A percentile compares a stretch with the other conserved stretches of the same genome.
phyloP scores from a whole-genome alignment of 2,797 vertebrate species.

The Intellagama lesueurii region DNA sequence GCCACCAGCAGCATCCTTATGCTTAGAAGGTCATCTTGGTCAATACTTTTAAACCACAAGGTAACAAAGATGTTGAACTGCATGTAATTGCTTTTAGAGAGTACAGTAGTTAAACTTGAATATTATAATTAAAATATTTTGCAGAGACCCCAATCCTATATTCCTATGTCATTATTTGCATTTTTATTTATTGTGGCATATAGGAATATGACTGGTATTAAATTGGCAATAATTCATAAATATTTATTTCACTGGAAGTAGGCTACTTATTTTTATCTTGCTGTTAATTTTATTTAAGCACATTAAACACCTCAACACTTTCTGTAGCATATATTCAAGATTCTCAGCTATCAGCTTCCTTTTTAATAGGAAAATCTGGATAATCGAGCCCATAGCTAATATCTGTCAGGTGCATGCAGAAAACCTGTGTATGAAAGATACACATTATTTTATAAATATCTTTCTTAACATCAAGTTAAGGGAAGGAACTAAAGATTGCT shows the following conservation, averaged over 20 bases:
- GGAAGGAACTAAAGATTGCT: neutral
- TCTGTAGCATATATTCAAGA: neutral
- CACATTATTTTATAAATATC: neutral
- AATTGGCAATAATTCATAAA: constrained; percentile 61
- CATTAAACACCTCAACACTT: neutral
- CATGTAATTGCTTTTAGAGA: constrained; percentile 39
- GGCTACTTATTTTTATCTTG: constrained; percentile 20
- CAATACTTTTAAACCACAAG: neutral
- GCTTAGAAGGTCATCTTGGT: neutral
- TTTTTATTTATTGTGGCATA: constrained; percentile 43
- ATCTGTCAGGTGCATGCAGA: neutral
- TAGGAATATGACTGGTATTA: constrained; percentile 52
- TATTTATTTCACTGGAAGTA: constrained; percentile 38
- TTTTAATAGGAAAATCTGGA: neutral
- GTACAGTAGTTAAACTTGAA: constrained; percentile 54
- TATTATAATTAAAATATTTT: constrained; percentile 51
- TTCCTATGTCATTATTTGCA: constrained; percentile 50
- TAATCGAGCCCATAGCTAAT: neutral
- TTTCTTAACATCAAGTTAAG: neutral
- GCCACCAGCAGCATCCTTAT: neutral
- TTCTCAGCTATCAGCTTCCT: neutral
- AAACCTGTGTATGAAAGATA: constrained; percentile 35
- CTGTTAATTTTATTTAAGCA: constrained; percentile 5
- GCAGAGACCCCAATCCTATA: constrained; percentile 42
- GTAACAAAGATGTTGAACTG: neutral